Evolutionary conservation across 2,888 invertebrate species (phyloP), one percentile per base, ranked within the genome.

Genomic region (Lagria hirta): DNA sequence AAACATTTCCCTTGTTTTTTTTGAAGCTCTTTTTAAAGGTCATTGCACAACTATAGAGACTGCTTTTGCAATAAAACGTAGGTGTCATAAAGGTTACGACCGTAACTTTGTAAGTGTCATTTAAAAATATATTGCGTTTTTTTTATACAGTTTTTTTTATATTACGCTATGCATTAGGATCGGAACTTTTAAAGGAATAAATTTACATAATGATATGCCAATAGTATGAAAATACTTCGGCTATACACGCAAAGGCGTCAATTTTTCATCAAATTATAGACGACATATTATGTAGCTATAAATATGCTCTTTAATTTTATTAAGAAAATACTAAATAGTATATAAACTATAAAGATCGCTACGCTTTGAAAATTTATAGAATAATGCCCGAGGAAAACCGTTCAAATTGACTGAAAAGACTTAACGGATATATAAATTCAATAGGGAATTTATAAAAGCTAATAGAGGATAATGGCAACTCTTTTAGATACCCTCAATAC

Each of bases 151-250:
- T 26, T 27, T 36, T 36, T 40, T 21, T 42, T 34, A 42, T 43
- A 43, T 43, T 43, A 36, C 24, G 34, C 28, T 43, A 43, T 36
- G 43, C 32, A 43, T 32, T 36, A 43, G 37, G 36, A 36, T 6
- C 32, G 21, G 29, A 38, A 18, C 33, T 37, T 43, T 30, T 30
- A 37, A 37, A 21, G 24, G 37, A 32, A 43, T 43, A 43, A 43
- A 43, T 43, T 32, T 43, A 26, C 43, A 43, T 43, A 43, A 43
- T 43, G 37, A 37, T 30, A 32, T 32, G 36, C 32, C 43, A 37
- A 43, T 43, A 30, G 32, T 43, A 43, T 37, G 43, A 33, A 43
- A 43, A 37, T 43, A 10, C 24, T 14, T 11, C 42, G 28, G n/a
- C n/a, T 30, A 37, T 35, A 43, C 37, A 27, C 32, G 21, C 36